These are phyloP conservation scores for Limulus polyphemus DNA, from an alignment of 2,888 invertebrate species.

Conservation along the genomic window DNA sequence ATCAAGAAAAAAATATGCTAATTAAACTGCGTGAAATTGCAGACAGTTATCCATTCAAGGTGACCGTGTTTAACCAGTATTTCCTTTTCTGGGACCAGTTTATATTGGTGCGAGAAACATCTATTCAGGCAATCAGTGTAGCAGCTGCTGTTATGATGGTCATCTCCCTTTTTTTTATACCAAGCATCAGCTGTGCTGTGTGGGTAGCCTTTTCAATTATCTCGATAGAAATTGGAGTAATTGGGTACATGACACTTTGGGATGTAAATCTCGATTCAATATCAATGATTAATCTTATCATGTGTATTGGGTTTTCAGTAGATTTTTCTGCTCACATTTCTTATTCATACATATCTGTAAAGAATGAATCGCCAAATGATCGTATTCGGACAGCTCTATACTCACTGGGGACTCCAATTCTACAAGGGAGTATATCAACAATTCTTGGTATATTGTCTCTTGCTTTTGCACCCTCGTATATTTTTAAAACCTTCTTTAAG, in stretches of 20 bases:
- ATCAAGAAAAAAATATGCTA: slow-evolving; percentile 84
- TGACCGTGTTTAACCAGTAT: slow-evolving; percentile 86
- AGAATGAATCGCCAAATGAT: slow-evolving; percentile 59
- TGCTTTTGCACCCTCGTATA: slow-evolving; percentile 79
- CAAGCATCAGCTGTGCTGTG: slow-evolving; percentile 74
- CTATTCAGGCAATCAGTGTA: slow-evolving; percentile 74
- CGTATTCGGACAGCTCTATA: slow-evolving; percentile 73
- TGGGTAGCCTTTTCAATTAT: slow-evolving; percentile 93
- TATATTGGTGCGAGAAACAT: slow-evolving; percentile 72
- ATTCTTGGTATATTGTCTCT: slow-evolving; percentile 76
- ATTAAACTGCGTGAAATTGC: slow-evolving; percentile 62
- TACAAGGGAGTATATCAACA: slow-evolving; percentile 82
- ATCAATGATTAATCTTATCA: slow-evolving; percentile 92
- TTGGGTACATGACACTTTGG: slow-evolving; percentile 95
- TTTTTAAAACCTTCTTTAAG: slow-evolving; percentile 90
- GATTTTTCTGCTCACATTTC: slow-evolving; percentile 93
- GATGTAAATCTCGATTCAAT: slow-evolving; percentile 85
- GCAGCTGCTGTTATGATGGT: slow-evolving; percentile 88
- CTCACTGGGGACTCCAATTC: slow-evolving; percentile 74
- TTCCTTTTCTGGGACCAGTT: slow-evolving; percentile 92
- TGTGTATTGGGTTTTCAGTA: slow-evolving; percentile 93
- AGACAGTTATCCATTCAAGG: slow-evolving; percentile 61
- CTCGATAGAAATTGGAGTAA: slow-evolving; percentile 83
- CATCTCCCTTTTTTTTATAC: slow-evolving; percentile 83
- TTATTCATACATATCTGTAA: slow-evolving; percentile 85